Evolutionary conservation across 2,888 invertebrate genomes (phyloP).

Genomic region (Agrochola litura): DNA sequence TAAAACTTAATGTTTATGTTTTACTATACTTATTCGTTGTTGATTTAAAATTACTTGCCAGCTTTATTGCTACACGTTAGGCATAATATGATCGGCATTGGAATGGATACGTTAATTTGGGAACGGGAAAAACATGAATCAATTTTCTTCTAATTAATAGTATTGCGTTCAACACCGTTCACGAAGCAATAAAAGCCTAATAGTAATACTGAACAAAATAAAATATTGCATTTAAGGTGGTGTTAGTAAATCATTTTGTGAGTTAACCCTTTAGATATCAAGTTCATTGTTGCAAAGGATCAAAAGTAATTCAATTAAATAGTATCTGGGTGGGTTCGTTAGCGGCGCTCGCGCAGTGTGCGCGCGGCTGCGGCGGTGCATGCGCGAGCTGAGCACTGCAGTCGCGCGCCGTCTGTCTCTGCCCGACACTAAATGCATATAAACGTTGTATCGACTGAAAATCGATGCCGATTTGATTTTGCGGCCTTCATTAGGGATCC

Average conservation of each 20-base stretch:
- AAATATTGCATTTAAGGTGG: constrained; percentile 25
- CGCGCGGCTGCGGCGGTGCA: constrained; percentile 55
- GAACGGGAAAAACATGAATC: constrained; percentile 52
- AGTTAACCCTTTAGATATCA: constrained; percentile 50
- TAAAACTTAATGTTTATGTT: constrained; percentile 66
- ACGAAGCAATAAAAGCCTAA: constrained; percentile 14
- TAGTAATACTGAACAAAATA: constrained; percentile 7
- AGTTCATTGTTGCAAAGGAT: constrained; percentile 65
- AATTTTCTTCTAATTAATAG: constrained; percentile 53
- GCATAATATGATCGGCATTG: constrained; percentile 58
- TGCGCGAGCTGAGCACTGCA: constrained; percentile 49
- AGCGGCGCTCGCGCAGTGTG: constrained; percentile 61
- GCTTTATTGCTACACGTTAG: constrained; percentile 65
- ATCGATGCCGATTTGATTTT: constrained; percentile 89
- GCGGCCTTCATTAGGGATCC: constrained; percentile 89
- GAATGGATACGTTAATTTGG: constrained; percentile 65
- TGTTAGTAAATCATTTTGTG: constrained; percentile 33
- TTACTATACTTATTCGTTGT: constrained; percentile 70
- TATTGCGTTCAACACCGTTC: constrained; percentile 27
- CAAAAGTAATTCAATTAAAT: constrained; percentile 78
- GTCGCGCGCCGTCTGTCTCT: constrained; percentile 72
- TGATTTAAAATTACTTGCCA: constrained; percentile 72
- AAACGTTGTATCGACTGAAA: constrained; percentile 84
- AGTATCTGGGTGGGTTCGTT: constrained; percentile 76
- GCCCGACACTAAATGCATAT: constrained; percentile 83